Evolutionary conservation across 2,888 invertebrate species (phyloP).

Genomic region (Helleia helle): DNA sequence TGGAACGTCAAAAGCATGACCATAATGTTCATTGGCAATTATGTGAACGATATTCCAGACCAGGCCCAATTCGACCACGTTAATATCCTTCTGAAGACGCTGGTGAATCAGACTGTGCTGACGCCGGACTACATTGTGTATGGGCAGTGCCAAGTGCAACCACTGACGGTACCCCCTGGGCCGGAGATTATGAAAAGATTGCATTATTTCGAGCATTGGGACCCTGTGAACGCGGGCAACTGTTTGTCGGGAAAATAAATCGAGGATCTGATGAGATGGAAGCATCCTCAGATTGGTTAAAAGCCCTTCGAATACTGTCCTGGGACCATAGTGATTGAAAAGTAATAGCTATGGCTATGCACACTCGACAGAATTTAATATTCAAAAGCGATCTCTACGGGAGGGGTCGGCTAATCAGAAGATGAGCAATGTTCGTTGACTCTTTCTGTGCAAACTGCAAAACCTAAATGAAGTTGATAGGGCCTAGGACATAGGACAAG

Average conservation of each 20-base stretch:
- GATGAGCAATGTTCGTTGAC: too few species aligned
- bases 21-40: constrained; percentile 50
- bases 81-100: constrained; percentile 29
- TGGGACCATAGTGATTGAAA: too few species aligned
- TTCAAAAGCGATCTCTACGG: too few species aligned
- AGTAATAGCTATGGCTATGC: too few species aligned
- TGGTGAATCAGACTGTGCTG: constrained; percentile 33
- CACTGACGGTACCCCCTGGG: constrained; percentile 35
- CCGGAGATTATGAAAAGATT: constrained; percentile 31
- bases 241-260: background rate
- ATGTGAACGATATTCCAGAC: constrained; percentile 26
- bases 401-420: too few species aligned
- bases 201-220: constrained; percentile 37
- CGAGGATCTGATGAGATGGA: background rate
- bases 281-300: too few species aligned
- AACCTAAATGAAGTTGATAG: too few species aligned
- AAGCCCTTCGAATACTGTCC: too few species aligned
- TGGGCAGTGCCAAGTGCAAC: constrained; percentile 40
- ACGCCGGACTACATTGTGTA: constrained; percentile 31
- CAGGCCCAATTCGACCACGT: constrained; percentile 37
- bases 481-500: too few species aligned
- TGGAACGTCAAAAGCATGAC: constrained; percentile 39
- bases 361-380: too few species aligned
- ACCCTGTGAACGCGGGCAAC: constrained; percentile 22
- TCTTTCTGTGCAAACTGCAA: too few species aligned